Evolutionary conservation across 2,888 invertebrate genomes (phyloP).

Genomic region (Tuberolachnus salignus): DNA sequence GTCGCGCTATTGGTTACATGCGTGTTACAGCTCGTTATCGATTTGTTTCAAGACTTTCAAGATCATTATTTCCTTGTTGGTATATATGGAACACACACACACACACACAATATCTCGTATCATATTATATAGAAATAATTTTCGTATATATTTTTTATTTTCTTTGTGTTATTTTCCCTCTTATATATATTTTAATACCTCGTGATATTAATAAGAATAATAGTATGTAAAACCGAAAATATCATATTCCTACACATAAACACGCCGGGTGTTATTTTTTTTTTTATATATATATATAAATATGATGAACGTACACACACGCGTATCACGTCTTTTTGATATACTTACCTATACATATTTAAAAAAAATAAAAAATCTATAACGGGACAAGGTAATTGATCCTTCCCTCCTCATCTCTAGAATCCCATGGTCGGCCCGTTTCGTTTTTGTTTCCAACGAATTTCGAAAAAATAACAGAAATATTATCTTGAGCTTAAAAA

Average conservation of each 20-base stretch:
- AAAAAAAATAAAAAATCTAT: not conserved
- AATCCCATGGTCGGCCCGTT: not conserved
- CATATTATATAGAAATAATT: slow-evolving; percentile 26
- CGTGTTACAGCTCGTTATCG: slow-evolving; percentile 54
- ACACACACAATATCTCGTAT: slow-evolving; percentile 13
- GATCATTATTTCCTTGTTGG: slow-evolving; percentile 50
- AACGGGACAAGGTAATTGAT: not conserved
- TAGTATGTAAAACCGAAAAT: slow-evolving; percentile 35
- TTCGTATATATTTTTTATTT: not conserved
- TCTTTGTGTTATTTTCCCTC: slow-evolving; percentile 21
- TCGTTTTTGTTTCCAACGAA: not conserved
- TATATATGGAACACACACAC: slow-evolving; percentile 18
- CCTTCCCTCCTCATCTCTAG: not conserved
- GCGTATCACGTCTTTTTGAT: slow-evolving; percentile 12
- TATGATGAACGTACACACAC: not conserved
- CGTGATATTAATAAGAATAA: no score
- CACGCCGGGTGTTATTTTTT: not conserved
- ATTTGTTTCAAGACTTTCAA: slow-evolving; percentile 51
- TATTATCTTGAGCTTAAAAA: no score
- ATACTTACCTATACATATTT: no score
- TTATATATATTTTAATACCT: not conserved
- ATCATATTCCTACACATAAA: not conserved
- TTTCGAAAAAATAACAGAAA: no score
- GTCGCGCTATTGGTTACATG: slow-evolving; percentile 51
- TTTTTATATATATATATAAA: no score